Evolutionary conservation across 53 echinoderm and acorn worm species (phyloP).

Genomic region (Temnopleurus reevesii): DNA sequence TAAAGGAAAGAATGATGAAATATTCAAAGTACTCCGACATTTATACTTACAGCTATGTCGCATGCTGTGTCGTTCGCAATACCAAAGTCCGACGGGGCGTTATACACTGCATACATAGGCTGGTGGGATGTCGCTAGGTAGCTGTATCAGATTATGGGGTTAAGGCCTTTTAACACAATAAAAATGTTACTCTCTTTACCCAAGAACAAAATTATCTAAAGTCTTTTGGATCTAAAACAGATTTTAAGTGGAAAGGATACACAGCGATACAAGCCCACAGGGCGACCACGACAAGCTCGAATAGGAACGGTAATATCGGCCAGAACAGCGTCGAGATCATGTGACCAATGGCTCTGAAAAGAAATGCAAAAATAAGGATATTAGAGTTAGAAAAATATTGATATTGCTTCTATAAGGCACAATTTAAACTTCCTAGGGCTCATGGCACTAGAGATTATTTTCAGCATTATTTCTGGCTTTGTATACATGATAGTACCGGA

Average conservation of each 20-base stretch:
- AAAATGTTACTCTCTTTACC: too few species aligned
- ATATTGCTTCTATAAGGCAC: too few species aligned
- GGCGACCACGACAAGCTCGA: slow-evolving; percentile 66
- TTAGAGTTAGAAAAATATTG: too few species aligned
- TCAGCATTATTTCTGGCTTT: too few species aligned
- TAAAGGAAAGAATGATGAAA: too few species aligned
- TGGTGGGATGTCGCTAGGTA: slow-evolving; percentile 79
- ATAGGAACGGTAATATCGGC: slow-evolving; percentile 88
- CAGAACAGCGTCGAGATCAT: slow-evolving; percentile 94
- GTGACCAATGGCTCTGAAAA: slow-evolving; percentile 80
- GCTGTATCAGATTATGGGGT: slow-evolving; percentile 40
- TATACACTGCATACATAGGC: slow-evolving; percentile 62
- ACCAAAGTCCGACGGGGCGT: slow-evolving; percentile 67
- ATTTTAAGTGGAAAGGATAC: slow-evolving; percentile 68
- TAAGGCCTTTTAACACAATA: slow-evolving; percentile 30
- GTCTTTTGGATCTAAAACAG: too few species aligned
- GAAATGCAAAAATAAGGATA: too few species aligned
- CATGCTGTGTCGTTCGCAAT: slow-evolving; percentile 69
- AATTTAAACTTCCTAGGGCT: too few species aligned
- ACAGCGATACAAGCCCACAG: slow-evolving; percentile 85
- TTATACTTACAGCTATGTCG: slow-evolving; percentile 62
- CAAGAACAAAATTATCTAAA: too few species aligned
- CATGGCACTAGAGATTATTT: too few species aligned
- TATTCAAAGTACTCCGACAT: too few species aligned
- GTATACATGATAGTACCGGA: too few species aligned